A percentile compares a stretch with the other conserved stretches of the same genome.
Conservation (phyloP, 2,797 vertebrate genomes). For the Microctenopoma steveboyesi region DNA sequence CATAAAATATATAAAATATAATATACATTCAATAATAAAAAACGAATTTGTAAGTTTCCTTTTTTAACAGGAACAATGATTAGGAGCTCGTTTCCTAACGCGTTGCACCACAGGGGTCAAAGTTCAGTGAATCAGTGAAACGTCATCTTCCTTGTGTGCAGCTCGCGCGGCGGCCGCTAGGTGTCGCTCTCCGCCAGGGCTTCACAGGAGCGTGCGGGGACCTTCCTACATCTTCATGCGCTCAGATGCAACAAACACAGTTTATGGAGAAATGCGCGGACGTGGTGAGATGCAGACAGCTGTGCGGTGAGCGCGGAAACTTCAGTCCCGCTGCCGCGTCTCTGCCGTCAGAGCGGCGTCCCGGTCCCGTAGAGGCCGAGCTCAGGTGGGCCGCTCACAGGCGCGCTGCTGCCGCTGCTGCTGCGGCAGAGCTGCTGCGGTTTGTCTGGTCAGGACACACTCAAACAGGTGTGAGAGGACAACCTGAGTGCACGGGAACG, state of each 20-base stretch:
- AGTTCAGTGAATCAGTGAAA: constrained; percentile 1
- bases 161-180: constrained; percentile 9
- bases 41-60: no score
- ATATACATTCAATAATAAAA: no score
- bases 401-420: not conserved
- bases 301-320: not conserved
- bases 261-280: constrained; percentile 50
- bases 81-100: not conserved
- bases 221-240: constrained; percentile 35
- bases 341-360: rapidly evolving
- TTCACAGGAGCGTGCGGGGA: constrained; percentile 17
- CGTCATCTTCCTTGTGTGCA: not conserved
- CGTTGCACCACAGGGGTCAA: not conserved
- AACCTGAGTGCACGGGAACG: not conserved
- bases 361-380: no score
- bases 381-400: not conserved
- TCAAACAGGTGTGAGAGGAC: constrained; percentile 63
- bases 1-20: no score
- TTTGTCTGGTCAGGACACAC: constrained; percentile 34
- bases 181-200: constrained; percentile 53
- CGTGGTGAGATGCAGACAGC: constrained; percentile 43
- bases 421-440: constrained; percentile 21
- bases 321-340: constrained; percentile 6
- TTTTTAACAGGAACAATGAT: not conserved
- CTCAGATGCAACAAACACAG: constrained; percentile 49